phyloP scores from a whole-genome alignment of 2,888 invertebrate species.

The Melanostoma scalare region DNA sequence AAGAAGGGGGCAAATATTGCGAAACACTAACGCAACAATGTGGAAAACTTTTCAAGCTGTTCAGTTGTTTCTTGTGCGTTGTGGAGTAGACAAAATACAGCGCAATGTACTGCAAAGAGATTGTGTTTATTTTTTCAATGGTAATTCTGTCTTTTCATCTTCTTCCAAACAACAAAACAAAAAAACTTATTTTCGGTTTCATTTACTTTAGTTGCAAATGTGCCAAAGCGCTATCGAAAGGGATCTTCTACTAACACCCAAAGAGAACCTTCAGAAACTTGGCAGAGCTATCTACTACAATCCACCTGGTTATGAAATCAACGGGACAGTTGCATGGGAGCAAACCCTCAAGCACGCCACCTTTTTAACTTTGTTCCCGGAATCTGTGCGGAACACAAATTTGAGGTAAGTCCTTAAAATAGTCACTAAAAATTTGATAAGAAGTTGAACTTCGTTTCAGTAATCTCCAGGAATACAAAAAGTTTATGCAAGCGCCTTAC shows the following conservation, averaged over 20 bases:
- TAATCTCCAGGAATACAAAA: constrained; percentile 77
- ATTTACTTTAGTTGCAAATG: constrained; percentile 65
- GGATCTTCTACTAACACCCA: constrained; percentile 80
- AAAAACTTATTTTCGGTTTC: background rate
- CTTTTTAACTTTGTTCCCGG: constrained; percentile 84
- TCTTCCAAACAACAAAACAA: too few species aligned
- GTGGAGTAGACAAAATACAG: constrained; percentile 39
- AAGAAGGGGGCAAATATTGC: constrained; percentile 26
- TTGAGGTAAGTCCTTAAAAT: constrained; percentile 76
- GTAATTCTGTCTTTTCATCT: constrained; percentile 12
- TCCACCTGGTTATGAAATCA: constrained; percentile 59
- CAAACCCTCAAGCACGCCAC: constrained; percentile 87
- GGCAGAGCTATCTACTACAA: constrained; percentile 80
- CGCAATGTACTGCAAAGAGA: constrained; percentile 37
- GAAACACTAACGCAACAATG: constrained; percentile 54
- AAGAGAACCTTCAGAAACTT: constrained; percentile 76
- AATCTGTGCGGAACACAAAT: constrained; percentile 77
- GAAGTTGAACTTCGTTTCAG: constrained; percentile 49
- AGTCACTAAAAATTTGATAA: background rate
- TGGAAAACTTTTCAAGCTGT: constrained; percentile 34
- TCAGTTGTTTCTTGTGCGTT: constrained; percentile 57
- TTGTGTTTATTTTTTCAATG: constrained; percentile 35
- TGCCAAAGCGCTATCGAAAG: constrained; percentile 75
- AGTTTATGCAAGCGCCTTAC: constrained; percentile 78
- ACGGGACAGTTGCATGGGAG: constrained; percentile 84